These are phyloP conservation scores for Castor canadensis DNA, from an alignment of 2,113 vertebrate genomes.

Conservation along the genomic window DNA sequence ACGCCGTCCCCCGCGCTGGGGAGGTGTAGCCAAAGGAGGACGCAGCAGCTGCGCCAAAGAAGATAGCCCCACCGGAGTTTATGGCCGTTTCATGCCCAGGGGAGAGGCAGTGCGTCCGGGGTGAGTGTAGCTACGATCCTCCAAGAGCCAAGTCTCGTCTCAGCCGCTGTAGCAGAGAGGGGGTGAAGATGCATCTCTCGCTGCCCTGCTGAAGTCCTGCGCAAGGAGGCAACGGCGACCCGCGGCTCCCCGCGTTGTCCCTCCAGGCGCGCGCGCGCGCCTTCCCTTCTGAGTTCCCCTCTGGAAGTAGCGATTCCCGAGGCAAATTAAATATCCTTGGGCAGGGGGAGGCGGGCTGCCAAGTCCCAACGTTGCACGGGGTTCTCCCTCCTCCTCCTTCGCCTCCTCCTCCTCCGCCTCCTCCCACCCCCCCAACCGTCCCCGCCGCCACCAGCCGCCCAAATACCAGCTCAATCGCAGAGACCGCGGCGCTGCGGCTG, in stretches of 20 bases:
- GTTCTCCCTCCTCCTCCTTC: constrained; percentile 71
- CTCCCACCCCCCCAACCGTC: constrained; percentile 59
- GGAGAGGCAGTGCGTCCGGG: constrained; percentile 72
- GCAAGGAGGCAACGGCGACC: constrained; percentile 43
- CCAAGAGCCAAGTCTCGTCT: constrained; percentile 67
- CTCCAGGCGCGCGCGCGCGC: constrained; percentile 63
- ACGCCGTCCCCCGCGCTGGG: constrained; percentile 14
- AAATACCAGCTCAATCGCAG: constrained; percentile 79
- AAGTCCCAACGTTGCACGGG: constrained; percentile 81
- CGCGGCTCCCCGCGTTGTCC: constrained; percentile 43
- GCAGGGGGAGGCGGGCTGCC: constrained; percentile 79
- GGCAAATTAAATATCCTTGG: constrained; percentile 85
- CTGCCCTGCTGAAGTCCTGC: constrained; percentile 46
- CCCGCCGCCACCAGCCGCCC: constrained; percentile 76
- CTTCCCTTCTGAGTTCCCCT: constrained; percentile 71
- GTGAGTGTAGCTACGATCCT: constrained; percentile 70
- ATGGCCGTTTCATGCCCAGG: constrained; percentile 79
- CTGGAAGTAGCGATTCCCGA: constrained; percentile 78
- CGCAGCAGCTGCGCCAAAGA: constrained; percentile 39
- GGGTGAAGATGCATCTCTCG: constrained; percentile 76
- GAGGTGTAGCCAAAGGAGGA: constrained; percentile 23
- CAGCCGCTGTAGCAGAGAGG: constrained; percentile 41
- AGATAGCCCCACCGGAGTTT: constrained; percentile 68
- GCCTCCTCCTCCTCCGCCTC: constrained; percentile 57
- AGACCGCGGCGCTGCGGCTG: constrained; percentile 78